Conservation (phyloP, 1,140 invertebrate genomes). For the Neotoxoptera formosana region DNA sequence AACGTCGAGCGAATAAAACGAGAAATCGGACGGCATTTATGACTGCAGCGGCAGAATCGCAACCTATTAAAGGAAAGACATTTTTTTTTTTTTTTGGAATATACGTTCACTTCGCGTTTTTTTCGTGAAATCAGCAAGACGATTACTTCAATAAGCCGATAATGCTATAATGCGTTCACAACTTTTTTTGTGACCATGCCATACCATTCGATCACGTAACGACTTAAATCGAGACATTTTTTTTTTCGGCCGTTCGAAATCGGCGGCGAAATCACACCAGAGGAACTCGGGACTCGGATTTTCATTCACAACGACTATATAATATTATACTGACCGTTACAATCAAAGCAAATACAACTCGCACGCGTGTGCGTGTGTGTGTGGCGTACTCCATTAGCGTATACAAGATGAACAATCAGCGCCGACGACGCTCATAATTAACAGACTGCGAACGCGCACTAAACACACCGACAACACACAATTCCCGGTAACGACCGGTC, state of each 20-base stretch:
- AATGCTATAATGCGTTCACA: conserved; percentile 1
- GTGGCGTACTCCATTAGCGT: neutral
- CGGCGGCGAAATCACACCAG: neutral
- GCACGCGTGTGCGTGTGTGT: neutral
- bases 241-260: neutral
- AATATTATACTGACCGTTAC: neutral
- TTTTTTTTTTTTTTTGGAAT: neutral
- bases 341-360: neutral
- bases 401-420: neutral
- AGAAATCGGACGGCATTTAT: neutral
- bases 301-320: neutral
- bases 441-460: neutral
- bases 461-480: neutral
- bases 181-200: neutral
- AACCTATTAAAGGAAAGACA: neutral
- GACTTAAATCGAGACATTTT: neutral
- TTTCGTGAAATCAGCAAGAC: neutral
- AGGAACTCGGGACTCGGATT: neutral
- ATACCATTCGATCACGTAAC: neutral
- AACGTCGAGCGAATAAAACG: neutral
- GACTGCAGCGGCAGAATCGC: neutral
- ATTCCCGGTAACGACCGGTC: neutral
- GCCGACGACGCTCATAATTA: conserved; percentile 9
- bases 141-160: conserved; percentile 11
- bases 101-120: neutral